Base-by-base conservation (phyloP, 2,797 vertebrate genomes). In the Prionace glauca region DNA sequence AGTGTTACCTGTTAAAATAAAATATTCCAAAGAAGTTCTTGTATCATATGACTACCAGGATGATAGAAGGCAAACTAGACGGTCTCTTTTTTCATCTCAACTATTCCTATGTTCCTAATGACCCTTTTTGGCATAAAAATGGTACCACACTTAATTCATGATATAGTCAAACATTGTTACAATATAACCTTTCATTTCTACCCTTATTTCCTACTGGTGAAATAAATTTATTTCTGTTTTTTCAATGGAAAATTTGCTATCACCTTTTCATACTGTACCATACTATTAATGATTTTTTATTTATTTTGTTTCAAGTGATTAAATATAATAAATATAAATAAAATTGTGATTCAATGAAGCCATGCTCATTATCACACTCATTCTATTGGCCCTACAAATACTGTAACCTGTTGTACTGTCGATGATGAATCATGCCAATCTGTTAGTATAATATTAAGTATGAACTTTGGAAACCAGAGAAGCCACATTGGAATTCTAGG, bases 401-500 rank as follows among this genome's bases (percentile, higher is more conserved):
- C 67, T 26, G 36, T 26, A 74, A n/a, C 41, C 69, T 45, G 60
- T 26, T 56, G 71, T 56, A 56, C 29, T 50, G 36, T 11, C 16
- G 18, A 74, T 74, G 65, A 32, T 56, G 45, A 74, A 77, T 50
- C 29, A 56, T 50, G 8, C 14, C 45, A 95, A 74, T 24, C 14
- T 77, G 41, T 26, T 77, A 24, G 45, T 50, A 95, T 32, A 77
- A 56, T 26, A n/a, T 97, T 56, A 65, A 29, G 50, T n/a, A 74
- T 94, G 95, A 69, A 86, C 29, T 81, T 77, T 20, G 36, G 3
- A 93, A 67, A 72, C 45, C 60, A 81, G 56, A 24, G 69, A 56
- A 90, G 87, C 95, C 72, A 84, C 32, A 24, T 29, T 79, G 74
- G 62, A 84, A 86, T 95, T 36, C 16, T 29, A 95, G 32, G 7